Base-by-base conservation (phyloP, 2,888 invertebrate genomes). In the Thymelicus acteon region DNA sequence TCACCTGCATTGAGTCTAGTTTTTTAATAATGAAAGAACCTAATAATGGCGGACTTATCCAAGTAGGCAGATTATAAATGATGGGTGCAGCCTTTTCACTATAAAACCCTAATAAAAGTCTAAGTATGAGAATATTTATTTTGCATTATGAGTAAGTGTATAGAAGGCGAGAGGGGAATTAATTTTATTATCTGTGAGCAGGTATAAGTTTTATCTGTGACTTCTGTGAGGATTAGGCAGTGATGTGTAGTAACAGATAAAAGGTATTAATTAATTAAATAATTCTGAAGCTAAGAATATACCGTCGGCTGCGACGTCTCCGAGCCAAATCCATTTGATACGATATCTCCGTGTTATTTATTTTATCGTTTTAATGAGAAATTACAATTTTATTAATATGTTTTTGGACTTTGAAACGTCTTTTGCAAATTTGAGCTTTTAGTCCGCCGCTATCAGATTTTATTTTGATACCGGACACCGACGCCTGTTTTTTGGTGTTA, bases 301-400 rank as follows among this genome's bases (percentile, higher is more conserved):
- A 63, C 75, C 75, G 75, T 63, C 74, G 75, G 75, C 75, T 61
- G 39, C 39, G 71, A 58, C 60, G 63, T 52, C 24, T 63, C 24
- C 58, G 19, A 44, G 6, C 19, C 52, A 44, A 60, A 60, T 66
- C 58, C 31, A 39, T 31, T 60, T 31, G 66, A 66, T 66, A 66
- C 13, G 47, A 31, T 66, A 66, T 66, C 48, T 66, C n/a, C 37
- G 44, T 52, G 52, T 65, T 65, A 52, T 54, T 57, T 19, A 44
- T 65, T 65, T 65, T 65, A 65, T 65, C 57, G 31, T 57, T 57
- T 54, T 57, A 58, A 65, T 31, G 65, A 57, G 31, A 58, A 64
- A 64, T 52, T 65, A 44, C 44, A 44, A 19, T 58, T n/a, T 49
- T 24, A 39, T 39, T 44, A 19, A 31, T 65, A 57, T 62, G 19